Evolutionary conservation across 2,113 vertebrate genomes (phyloP), one percentile per base, ranked within the genome.

Genomic region (Malurus elegans): DNA sequence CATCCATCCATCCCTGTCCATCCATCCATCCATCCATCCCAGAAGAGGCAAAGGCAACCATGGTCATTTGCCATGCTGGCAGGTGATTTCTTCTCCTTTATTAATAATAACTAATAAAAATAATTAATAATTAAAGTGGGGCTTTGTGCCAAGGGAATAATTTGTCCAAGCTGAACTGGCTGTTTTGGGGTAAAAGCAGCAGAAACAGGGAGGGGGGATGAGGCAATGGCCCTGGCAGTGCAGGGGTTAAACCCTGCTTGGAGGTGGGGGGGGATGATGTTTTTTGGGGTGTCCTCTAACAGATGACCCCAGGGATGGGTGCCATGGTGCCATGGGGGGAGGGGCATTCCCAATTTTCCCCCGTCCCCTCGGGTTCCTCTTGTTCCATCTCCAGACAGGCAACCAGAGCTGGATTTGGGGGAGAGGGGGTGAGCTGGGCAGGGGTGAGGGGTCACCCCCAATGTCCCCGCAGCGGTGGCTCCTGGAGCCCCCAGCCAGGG

Each of bases 341-440:
- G 9, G 32, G 14, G 2, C 42, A 32, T 4, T 44, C 9, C 36
- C 36, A 50, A 1, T 18, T 36, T 48, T 23, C 16, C 34, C 11
- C 6, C 24, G 26, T 16, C 10, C 25, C 26, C 28, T 9, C 5
- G 0, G 1, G 4, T 31, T 34, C 12, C 24, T 31, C 24, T 25
- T 8, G 14, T 2, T 64, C 61, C 38, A 16, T 15, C 40, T 56
- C n/a, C 60, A 28, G 40, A 38, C n/a, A 28, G 34, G 34, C 31
- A 14, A 3, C 26, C 25, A 15, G 57, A 48, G 58, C 19, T 0
- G 2, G 25, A 20, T 11, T 12, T 5, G 34, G 29, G 83, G 34
- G 36, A 10, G 36, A 38, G 36, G 36, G 36, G 36, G 36, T 38
- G 36, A 40, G 48, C 66, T 42, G 75, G 36, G 57, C 67, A 44